Base-by-base conservation (phyloP, 2,888 invertebrate genomes). In the Hyppa rectilinea region DNA sequence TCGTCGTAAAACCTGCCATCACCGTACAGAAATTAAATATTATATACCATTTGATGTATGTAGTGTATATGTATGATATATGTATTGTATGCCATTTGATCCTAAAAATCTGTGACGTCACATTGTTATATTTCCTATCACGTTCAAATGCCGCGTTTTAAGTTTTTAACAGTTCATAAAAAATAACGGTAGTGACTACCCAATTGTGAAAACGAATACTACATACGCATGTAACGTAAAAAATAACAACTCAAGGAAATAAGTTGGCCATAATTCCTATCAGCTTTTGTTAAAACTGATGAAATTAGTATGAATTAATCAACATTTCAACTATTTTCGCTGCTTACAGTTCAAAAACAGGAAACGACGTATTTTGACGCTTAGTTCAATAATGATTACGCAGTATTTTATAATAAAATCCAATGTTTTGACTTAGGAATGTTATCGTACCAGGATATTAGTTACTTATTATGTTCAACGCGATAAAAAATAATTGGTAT, bases 401-500 rank as follows among this genome's bases (percentile, higher is more conserved):
- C 50, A 50, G 45, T 76, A 53, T 73, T 56, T 61, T 55, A 70
- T 34, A 69, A 78, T 69, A 59, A 80, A 81, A 81, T 83, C 81
- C 70, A 71, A 65, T 71, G 71, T 75, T 70, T 63, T 26, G 40
- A 77, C 64, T 58, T 38, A 62, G 34, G 53, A 65, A 70, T 61
- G 53, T 78, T 83, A 85, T 81, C 81, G 7, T 3, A 74, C 77
- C 76, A 81, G 85, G 85, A 85, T 66, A 84, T 80, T 80, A 67
- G 52, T 76, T 62, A 43, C 70, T 77, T 80, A 80, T 80, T 84
- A 81, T 63, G 38, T 56, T 71, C 34, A 47, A 38, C 31, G 14
- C 77, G 85, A 87, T 87, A 87, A 84, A 64, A 78, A 84, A 82
- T 87, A 87, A 87, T 85, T 84, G 83, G 76, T 61, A 68, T 60